Base-by-base conservation (phyloP, 2,797 vertebrate species). In the Tangara arthus region DNA sequence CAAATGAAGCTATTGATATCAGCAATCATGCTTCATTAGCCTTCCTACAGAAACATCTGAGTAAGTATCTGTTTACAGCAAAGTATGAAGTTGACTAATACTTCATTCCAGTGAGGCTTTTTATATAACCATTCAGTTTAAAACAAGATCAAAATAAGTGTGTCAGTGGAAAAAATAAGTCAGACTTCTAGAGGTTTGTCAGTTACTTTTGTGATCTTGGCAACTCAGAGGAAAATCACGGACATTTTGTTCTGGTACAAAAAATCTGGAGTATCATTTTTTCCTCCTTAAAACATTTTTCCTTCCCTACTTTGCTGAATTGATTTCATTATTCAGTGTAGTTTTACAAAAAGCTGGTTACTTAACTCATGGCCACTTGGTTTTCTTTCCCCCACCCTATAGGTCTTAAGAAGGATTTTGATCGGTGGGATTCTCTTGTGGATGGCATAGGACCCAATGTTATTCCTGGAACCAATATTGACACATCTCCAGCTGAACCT, bases 41-140 rank as follows among this genome's bases (percentile, higher is more conserved):
- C 42, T 99, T 99, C 92, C 97, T 99, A 89, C 99, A 99, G 86
- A 98, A 98, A 71, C 98, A 99, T 87, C 97, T 99, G 35, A 97
- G 99, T 99, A 97, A 98, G 98, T 97, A 75, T 75, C 22, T 39
- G 20, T 75, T 90, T 59, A 68, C 22, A 35, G 35, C 37, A 7
- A 63, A 46, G 20, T 20, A 60, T 16, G 16, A 80, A 24, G 18
- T 27, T 46, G 39, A 65, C 57, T 65, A 78, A n/a, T 28, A 35
- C 4, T 76, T 52, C 44, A 79, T 47, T 66, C n/a, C n/a, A 24
- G 3, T 32, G 10, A 82, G 68, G 28, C 20, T 84, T 79, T 87
- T 71, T 41, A 56, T 57, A 11, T 70, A 77, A 63, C 19, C 5
- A 8, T 66, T 90, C 39, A 13, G 10, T 65, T 90, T 34, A 30